Percentiles rank a stretch among this genome's conserved stretches.
These are phyloP conservation scores for Drosophila nasuta DNA, from an alignment of 1,140 invertebrate genomes.

Conservation along the genomic window DNA sequence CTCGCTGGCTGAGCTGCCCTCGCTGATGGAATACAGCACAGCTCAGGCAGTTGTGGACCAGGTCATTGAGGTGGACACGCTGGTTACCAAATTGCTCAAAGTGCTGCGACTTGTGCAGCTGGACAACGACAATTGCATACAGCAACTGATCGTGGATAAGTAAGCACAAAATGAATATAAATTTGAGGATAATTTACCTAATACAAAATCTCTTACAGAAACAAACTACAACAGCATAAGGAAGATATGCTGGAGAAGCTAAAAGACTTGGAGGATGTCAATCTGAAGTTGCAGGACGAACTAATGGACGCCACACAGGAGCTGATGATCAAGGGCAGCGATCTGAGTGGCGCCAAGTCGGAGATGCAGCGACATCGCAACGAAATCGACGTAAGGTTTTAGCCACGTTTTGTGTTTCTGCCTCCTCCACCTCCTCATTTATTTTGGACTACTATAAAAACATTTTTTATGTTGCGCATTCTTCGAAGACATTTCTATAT, in stretches of 20 bases:
- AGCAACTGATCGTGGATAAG: constrained; percentile 86
- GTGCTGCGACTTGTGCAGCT: constrained; percentile 90
- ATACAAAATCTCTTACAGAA: constrained; percentile 40
- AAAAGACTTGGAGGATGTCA: constrained; percentile 86
- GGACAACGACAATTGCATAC: constrained; percentile 88
- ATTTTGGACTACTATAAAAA: constrained; percentile 12
- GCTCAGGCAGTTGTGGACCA: constrained; percentile 88
- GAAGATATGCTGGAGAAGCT: constrained; percentile 85
- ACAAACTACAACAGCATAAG: constrained; percentile 84
- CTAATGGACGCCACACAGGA: constrained; percentile 86
- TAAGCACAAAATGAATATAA: constrained; percentile 45
- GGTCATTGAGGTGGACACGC: constrained; percentile 90
- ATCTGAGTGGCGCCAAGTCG: constrained; percentile 85
- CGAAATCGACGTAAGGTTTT: constrained; percentile 85
- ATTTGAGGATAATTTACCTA: not conserved
- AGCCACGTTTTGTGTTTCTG: constrained; percentile 43
- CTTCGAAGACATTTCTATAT: constrained; percentile 82
- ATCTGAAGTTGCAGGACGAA: constrained; percentile 86
- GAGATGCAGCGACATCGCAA: constrained; percentile 86
- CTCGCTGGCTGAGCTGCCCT: constrained; percentile 84
- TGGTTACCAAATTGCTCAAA: constrained; percentile 90
- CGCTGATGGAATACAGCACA: constrained; percentile 83
- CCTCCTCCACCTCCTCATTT: constrained; percentile 25
- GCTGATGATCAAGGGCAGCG: constrained; percentile 85
- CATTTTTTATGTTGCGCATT: constrained; percentile 59